Evolutionary conservation across 2,888 invertebrate species (phyloP).

Genomic region (Euphydryas editha): DNA sequence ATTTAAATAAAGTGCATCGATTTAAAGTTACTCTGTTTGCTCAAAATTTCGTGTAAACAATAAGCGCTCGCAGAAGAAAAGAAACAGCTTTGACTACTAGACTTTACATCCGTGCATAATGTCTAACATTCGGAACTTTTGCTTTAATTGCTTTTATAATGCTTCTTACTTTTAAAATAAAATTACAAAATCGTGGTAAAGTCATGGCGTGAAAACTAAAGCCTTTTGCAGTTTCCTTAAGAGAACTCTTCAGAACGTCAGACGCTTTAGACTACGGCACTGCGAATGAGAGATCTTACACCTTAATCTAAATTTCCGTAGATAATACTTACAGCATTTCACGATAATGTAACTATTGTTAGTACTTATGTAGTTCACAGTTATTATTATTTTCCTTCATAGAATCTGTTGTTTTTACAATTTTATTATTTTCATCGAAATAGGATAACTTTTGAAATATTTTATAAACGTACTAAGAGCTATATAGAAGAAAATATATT

Average conservation of each 20-base stretch:
- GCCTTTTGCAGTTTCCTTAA: constrained; percentile 26
- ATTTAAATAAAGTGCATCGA: constrained; percentile 32
- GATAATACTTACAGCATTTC: neutral
- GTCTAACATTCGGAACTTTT: neutral
- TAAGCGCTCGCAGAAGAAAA: neutral
- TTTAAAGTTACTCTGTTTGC: constrained; percentile 13
- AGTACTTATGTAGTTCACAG: no score
- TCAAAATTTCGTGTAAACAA: constrained; percentile 5
- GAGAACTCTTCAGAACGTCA: constrained; percentile 28
- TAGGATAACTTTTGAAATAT: no score
- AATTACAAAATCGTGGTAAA: neutral
- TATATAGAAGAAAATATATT: no score
- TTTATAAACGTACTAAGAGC: no score
- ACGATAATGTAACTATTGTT: neutral
- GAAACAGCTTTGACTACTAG: no score
- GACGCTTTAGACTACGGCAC: constrained; percentile 29
- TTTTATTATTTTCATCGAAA: no score
- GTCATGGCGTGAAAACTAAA: constrained; percentile 27
- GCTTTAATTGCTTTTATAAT: neutral
- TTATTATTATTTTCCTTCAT: neutral
- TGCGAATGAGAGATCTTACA: constrained; percentile 18
- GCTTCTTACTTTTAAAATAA: neutral
- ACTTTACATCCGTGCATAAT: neutral
- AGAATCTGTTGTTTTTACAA: no score
- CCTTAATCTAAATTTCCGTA: neutral